Evolutionary conservation across 2,797 vertebrate genomes (phyloP), one percentile per base, ranked within the genome.

Genomic region (Taenioides sp.): DNA sequence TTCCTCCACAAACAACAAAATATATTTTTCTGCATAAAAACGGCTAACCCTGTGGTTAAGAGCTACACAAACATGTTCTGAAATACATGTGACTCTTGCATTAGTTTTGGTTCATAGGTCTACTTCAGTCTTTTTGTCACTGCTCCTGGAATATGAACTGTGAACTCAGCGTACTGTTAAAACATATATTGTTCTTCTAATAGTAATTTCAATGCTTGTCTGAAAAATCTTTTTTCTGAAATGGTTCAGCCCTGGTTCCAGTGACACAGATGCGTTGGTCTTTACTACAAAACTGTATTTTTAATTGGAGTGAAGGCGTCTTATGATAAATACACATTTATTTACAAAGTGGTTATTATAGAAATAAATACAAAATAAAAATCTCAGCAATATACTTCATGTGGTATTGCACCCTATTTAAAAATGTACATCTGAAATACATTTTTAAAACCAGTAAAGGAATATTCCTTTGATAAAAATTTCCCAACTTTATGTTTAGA

Each of bases 321-420:
- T 95, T 95, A 96, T 89, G 97, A 98, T 99, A 99, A 99, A 99
- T 98, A 99, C 96, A 98, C 97, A 98, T 94, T 97, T 98, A 98
- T 97, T 97, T 96, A 96, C 96, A 98, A 97, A 98, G 96, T 98
- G 96, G 98, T 99, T 99, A 99, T 97, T 96, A 98, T 98, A 97
- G 95, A 95, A 99, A 99, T 98, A 99, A 99, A 99, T 99, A 99
- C 97, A 98, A 97, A 98, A 97, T 98, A 98, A 96, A 96, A 96
- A 98, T 99, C 96, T 98, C 95, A 96, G 95, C 96, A 97, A 97
- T 97, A 97, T 99, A 98, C 97, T 99, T 98, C 97, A 98, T 99
- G 96, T 97, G 97, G 96, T 95, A 95, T 97, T 95, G 95, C 96
- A 97, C 97, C 96, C 96, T 59, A 95, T 96, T 98, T 96, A 94